These are phyloP conservation scores for Tympanoctomys barrerae DNA, from an alignment of 2,797 vertebrate genomes.

Conservation along the genomic window DNA sequence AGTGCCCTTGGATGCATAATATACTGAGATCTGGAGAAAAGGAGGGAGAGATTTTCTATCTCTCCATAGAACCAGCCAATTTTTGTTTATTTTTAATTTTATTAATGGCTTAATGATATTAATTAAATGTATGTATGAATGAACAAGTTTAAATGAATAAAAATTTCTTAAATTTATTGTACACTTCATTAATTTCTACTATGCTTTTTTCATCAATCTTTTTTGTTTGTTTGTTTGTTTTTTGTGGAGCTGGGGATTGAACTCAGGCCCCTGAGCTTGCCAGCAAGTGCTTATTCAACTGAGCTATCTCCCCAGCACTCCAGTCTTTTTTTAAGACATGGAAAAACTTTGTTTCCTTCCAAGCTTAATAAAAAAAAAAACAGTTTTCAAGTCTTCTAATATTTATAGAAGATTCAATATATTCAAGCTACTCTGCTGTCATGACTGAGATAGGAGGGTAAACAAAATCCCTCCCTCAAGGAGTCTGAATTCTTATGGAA, in stretches of 20 bases:
- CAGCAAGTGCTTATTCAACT: too few relatives aligned
- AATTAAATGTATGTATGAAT: conserved; percentile 11
- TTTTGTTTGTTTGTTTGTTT: too few relatives aligned
- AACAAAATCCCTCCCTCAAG: conserved; percentile 52
- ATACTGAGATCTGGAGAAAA: background rate
- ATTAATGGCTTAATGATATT: background rate
- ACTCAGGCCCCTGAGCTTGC: too few relatives aligned
- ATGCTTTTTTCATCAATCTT: background rate
- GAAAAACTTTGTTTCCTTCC: conserved; percentile 20
- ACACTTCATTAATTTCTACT: conserved; percentile 15
- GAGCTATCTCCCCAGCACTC: too few relatives aligned
- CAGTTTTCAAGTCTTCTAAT: conserved; percentile 28
- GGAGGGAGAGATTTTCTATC: background rate
- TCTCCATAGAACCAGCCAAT: background rate
- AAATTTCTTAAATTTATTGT: conserved; percentile 17
- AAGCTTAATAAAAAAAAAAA: conserved; percentile 54
- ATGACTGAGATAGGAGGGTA: conserved; percentile 59
- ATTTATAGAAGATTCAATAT: conserved; percentile 40
- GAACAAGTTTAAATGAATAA: background rate
- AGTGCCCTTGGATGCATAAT: background rate
- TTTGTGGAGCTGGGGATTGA: too few relatives aligned
- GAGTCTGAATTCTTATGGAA: conserved; percentile 41
- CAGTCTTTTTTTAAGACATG: background rate
- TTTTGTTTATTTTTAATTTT: conserved; percentile 40
- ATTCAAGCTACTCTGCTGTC: conserved; percentile 2